These are phyloP conservation scores for Heterodera carotae DNA, from an alignment of 1,140 invertebrate species.

Conservation along the genomic window DNA sequence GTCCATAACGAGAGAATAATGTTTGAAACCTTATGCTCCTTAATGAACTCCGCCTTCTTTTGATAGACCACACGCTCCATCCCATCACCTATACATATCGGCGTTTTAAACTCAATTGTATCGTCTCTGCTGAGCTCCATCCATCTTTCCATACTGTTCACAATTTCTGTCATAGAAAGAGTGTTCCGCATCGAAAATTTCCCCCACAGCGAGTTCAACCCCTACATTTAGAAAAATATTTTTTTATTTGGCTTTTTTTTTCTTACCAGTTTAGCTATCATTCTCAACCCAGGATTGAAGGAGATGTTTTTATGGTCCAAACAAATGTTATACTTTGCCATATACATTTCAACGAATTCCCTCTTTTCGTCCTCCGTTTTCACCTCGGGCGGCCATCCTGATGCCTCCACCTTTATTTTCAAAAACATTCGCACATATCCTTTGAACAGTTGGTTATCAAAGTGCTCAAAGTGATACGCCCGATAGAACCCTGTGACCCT, in stretches of 20 bases:
- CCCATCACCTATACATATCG: not conserved
- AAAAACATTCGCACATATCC: not conserved
- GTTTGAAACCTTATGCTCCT: not conserved
- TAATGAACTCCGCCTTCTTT: not conserved
- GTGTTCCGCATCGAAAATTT: not conserved
- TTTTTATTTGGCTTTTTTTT: too few relatives aligned
- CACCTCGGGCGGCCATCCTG: not conserved
- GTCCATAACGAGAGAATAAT: not conserved
- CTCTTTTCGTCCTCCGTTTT: not conserved
- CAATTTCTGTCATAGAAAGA: not conserved
- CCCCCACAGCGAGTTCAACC: not conserved
- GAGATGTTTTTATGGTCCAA: not conserved
- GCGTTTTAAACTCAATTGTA: not conserved
- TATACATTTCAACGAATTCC: not conserved
- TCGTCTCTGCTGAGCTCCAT: not conserved
- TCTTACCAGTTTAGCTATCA: not conserved
- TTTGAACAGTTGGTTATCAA: not conserved
- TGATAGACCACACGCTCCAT: not conserved
- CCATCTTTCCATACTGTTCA: not conserved
- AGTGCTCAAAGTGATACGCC: not conserved
- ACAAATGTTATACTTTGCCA: not conserved
- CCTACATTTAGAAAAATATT: too few relatives aligned
- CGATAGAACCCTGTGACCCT: not conserved
- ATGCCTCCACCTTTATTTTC: not conserved
- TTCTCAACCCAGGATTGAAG: not conserved